Percentiles rank a stretch among this genome's conserved stretches.
These are phyloP conservation scores for Rynchops niger DNA, from an alignment of 2,113 vertebrate genomes.

Conservation along the genomic window DNA sequence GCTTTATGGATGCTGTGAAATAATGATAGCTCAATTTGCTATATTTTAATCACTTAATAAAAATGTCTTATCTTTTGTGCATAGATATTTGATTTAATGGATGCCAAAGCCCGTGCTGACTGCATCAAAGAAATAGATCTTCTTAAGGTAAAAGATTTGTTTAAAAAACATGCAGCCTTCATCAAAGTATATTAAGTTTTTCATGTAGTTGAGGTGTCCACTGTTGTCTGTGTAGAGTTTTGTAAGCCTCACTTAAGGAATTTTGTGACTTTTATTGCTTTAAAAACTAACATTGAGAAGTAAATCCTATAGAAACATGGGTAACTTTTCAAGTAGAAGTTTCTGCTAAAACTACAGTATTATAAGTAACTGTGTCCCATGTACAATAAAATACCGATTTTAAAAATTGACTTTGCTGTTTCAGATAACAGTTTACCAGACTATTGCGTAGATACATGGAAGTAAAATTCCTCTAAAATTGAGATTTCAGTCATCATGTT, in stretches of 20 bases:
- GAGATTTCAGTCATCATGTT: neutral
- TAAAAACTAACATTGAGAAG: neutral
- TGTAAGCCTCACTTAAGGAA: neutral
- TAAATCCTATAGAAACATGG: neutral
- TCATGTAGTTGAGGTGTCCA: neutral
- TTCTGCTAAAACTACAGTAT: neutral
- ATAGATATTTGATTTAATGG: conserved; percentile 99
- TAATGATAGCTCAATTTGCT: neutral
- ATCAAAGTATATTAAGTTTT: neutral
- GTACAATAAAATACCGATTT: neutral
- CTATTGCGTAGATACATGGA: neutral
- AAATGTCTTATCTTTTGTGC: conserved; percentile 55
- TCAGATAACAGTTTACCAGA: neutral
- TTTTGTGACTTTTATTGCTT: neutral
- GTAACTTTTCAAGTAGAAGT: neutral
- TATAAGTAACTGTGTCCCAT: neutral
- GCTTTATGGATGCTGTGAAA: neutral
- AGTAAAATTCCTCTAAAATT: neutral
- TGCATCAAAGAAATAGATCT: conserved; percentile 99
- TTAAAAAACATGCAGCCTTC: neutral
- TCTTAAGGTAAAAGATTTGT: conserved; percentile 90
- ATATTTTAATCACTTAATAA: neutral
- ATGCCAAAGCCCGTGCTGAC: conserved; percentile 98
- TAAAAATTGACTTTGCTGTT: neutral
- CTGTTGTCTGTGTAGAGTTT: neutral